These are phyloP conservation scores for Schizotus pectinicornis DNA, from an alignment of 2,888 invertebrate genomes.

Conservation along the genomic window DNA sequence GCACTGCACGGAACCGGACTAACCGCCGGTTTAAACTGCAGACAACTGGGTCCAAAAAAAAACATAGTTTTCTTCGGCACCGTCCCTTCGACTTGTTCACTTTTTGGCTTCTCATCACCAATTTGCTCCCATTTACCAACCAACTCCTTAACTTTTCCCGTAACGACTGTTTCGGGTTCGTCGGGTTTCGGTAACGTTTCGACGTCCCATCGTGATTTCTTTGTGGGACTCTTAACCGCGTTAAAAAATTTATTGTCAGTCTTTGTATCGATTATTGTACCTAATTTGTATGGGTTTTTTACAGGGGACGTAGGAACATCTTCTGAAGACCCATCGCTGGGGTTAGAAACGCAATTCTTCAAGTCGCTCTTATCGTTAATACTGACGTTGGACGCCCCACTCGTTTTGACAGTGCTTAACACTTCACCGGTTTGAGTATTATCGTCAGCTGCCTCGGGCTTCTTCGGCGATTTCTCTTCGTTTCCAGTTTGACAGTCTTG, in stretches of 20 bases:
- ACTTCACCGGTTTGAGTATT: constrained; percentile 14
- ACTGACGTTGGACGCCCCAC: constrained; percentile 28
- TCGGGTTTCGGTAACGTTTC: constrained; percentile 50
- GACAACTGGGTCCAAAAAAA: constrained; percentile 61
- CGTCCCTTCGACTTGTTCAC: constrained; percentile 51
- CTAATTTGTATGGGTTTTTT: constrained; percentile 43
- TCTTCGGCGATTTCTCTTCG: constrained; percentile 45
- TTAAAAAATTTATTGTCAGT: constrained; percentile 42
- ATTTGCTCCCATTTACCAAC: constrained; percentile 19
- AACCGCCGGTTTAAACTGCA: constrained; percentile 54
- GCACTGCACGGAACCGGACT: constrained; percentile 27
- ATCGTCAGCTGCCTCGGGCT: background rate
- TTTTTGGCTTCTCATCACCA: constrained; percentile 8
- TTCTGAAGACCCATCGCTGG: constrained; percentile 25
- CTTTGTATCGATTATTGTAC: constrained; percentile 47
- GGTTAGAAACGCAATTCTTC: constrained; percentile 8
- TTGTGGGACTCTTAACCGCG: constrained; percentile 41
- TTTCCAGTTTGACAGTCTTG: constrained; percentile 78
- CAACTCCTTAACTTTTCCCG: constrained; percentile 28
- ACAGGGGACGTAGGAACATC: constrained; percentile 39
- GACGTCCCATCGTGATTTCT: constrained; percentile 60
- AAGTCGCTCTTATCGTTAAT: constrained; percentile 44
- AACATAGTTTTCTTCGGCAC: constrained; percentile 49
- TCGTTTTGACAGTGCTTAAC: constrained; percentile 20
- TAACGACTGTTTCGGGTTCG: constrained; percentile 41